Base-by-base conservation (phyloP, 2,113 vertebrate genomes). In the Gasterosteus aculeatus region DNA sequence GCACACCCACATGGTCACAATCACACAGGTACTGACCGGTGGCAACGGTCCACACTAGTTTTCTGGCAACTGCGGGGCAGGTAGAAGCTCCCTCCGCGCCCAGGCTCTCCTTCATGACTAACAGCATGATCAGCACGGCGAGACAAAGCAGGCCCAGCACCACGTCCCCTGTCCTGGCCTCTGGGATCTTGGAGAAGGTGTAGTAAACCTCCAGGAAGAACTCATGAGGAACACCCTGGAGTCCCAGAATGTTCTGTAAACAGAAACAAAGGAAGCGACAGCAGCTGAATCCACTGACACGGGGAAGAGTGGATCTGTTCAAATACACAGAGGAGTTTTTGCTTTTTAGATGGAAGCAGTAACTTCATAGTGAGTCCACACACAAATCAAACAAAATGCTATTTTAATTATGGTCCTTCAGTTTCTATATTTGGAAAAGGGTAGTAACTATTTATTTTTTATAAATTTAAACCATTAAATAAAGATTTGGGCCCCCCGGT, bases 191-290 rank as follows among this genome's bases (percentile, higher is more conserved):
- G 78, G 81, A 75, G 86, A 98, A 95, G 0, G 92, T 98, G 87
- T 96, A 94, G 58, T 97, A 98, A 31, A 98, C 92, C 80, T 98
- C 94, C 87, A 95, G 91, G 91, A 96, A 93, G 61, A 99, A 99
- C 88, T 96, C 93, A 2, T 94, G 93, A 5, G 97, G 97, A 61
- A 97, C 68, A 10, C 85, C 87, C 39, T 78, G 92, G 54, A 99
- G 92, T 12, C 98, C 98, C 75, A 99, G 93, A 54, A 99, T 93
- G 80, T 97, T 98, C 98, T 99, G 89, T 33, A 87, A 41, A 80
- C 5, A 85, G 4, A 63, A 33, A 53, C 4, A 29, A 51, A 0
- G 3, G 4, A 0, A 26, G 12, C 5, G 4, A 2, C 9, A 39
- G 70, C 54, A 78, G 19, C 42, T 57, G 16, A 71, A 56, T 62